A percentile compares a stretch with the other conserved stretches of the same genome.
Conservation (phyloP, 64 coral and sea anemone species). For the Porites australiensis region DNA sequence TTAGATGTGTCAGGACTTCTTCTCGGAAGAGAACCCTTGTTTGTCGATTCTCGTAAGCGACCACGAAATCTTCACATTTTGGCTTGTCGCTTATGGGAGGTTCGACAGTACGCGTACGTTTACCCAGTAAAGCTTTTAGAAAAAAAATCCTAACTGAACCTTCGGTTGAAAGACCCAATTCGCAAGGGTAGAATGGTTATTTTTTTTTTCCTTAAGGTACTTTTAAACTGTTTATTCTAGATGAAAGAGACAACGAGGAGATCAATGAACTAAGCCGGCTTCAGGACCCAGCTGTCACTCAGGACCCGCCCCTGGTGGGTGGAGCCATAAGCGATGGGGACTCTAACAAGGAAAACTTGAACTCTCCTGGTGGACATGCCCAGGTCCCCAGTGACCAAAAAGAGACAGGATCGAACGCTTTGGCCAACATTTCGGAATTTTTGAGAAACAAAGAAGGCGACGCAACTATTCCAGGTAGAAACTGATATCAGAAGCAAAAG, state of each 20-base stretch:
- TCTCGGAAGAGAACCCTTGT: too few relatives aligned
- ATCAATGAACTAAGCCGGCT: conserved; percentile 42
- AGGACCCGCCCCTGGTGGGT: conserved; percentile 4
- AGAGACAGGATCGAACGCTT: conserved; percentile 10
- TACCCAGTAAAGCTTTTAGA: too few relatives aligned
- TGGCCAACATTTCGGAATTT: conserved; percentile 37
- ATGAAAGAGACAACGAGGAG: conserved; percentile 38
- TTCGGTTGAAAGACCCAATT: too few relatives aligned
- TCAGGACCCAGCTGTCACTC: conserved; percentile 18
- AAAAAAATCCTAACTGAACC: too few relatives aligned
- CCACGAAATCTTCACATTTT: too few relatives aligned
- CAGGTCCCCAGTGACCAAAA: conserved; percentile 34
- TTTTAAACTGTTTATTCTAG: not conserved
- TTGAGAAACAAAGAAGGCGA: conserved; percentile 30
- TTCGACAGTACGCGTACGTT: too few relatives aligned
- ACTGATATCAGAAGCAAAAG: too few relatives aligned
- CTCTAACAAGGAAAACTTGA: not conserved
- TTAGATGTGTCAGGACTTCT: too few relatives aligned
- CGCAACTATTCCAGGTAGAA: not conserved
- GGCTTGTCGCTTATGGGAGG: too few relatives aligned
- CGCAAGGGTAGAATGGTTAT: too few relatives aligned
- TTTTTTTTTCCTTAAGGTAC: not conserved
- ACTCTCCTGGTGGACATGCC: not conserved
- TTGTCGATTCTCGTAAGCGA: too few relatives aligned
- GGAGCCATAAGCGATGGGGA: conserved; percentile 1